Percentiles rank a stretch among this genome's conserved stretches.
These are phyloP conservation scores for Bostrychus sinensis DNA, from an alignment of 2,113 vertebrate species.

Conservation along the genomic window DNA sequence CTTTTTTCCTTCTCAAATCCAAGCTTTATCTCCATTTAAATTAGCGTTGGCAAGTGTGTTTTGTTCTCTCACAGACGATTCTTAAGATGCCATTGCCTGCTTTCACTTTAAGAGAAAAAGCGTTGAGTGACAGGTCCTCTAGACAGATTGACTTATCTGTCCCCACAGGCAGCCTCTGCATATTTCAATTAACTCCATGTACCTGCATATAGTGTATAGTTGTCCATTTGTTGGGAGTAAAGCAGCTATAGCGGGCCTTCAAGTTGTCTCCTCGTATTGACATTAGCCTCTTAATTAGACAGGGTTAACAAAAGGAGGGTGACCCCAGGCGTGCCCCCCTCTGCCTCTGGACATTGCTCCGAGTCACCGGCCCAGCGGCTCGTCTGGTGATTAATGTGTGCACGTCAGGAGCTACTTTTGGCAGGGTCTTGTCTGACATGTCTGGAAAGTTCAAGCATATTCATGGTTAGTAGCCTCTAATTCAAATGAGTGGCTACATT, in stretches of 20 bases:
- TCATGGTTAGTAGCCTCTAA: constrained; percentile 82
- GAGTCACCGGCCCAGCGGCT: constrained; percentile 48
- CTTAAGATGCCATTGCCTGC: neutral
- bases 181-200: constrained; percentile 59
- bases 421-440: constrained; percentile 79
- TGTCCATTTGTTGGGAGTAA: constrained; percentile 49
- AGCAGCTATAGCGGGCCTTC: constrained; percentile 37
- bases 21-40: no score
- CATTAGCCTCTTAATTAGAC: constrained; percentile 76
- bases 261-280: constrained; percentile 57
- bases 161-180: constrained; percentile 25
- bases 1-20: no score
- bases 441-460: constrained; percentile 85
- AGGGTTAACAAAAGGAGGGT: constrained; percentile 71
- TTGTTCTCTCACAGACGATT: no score
- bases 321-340: constrained; percentile 49
- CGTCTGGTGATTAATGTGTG: constrained; percentile 78
- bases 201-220: constrained; percentile 20
- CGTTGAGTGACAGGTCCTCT: constrained; percentile 1
- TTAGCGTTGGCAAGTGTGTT: no score
- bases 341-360: constrained; percentile 57
- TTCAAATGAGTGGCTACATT: constrained; percentile 86
- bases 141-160: constrained; percentile 12
- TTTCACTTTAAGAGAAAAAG: neutral
- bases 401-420: constrained; percentile 75